phyloP scores from a whole-genome alignment of 2,113 vertebrate species.

The Malurus melanocephalus region DNA sequence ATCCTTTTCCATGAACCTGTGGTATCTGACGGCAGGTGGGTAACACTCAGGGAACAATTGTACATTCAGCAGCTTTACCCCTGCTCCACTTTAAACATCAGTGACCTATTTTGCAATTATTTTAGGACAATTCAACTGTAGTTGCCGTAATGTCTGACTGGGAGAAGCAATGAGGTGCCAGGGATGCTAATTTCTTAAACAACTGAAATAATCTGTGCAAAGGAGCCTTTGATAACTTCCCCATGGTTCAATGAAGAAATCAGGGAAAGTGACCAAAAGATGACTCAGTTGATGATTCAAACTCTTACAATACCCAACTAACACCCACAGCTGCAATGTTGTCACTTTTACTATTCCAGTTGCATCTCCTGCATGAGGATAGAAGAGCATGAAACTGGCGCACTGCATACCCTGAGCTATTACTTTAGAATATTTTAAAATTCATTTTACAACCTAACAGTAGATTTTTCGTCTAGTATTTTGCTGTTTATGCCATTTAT shows the following conservation, averaged over 20 bases:
- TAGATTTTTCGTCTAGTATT: not conserved
- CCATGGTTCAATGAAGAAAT: not conserved
- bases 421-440: not conserved
- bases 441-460: not conserved
- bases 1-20: not conserved
- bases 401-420: not conserved
- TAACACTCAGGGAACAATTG: not conserved
- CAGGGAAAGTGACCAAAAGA: not conserved
- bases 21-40: not conserved
- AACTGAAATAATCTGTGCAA: not conserved
- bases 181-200: not conserved
- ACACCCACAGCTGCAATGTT: not conserved
- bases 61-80: not conserved
- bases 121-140: not conserved
- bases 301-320: not conserved
- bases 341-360: not conserved
- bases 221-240: not conserved
- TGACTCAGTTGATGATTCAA: not conserved
- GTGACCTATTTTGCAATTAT: not conserved
- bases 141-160: accelerated
- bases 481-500: not conserved
- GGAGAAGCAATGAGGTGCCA: not conserved
- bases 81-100: not conserved
- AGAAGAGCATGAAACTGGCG: not conserved
- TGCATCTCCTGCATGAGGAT: not conserved